Conservation (phyloP, 2,797 vertebrate genomes). For the Hydrophis major region DNA sequence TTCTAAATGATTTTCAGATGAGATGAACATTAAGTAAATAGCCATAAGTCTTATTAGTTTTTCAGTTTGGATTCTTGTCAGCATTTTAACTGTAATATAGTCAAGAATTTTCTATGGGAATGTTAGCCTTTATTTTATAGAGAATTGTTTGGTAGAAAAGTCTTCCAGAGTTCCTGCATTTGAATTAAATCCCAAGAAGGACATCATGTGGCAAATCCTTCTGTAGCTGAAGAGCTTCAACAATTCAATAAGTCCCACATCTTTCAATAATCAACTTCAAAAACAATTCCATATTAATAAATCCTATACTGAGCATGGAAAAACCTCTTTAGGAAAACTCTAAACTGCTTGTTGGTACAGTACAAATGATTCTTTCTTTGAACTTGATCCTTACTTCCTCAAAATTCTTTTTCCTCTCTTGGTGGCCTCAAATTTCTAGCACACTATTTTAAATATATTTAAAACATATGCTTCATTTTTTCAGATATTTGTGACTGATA, state of each 20-base stretch:
- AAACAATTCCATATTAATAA: neutral
- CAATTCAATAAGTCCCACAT: neutral
- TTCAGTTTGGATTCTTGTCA: neutral
- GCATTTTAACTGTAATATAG: neutral
- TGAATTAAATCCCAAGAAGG: neutral
- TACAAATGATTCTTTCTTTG: neutral
- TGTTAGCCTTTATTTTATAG: neutral
- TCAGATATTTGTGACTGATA: conserved; percentile 12
- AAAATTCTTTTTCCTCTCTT: neutral
- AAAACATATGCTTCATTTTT: conserved; percentile 19
- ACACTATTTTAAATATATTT: conserved; percentile 25
- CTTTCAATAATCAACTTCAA: neutral
- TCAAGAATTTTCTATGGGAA: neutral
- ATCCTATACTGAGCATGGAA: neutral
- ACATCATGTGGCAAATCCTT: neutral
- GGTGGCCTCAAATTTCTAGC: neutral
- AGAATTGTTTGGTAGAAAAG: neutral
- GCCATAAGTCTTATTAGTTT: neutral
- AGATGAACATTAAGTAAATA: neutral
- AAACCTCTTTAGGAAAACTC: neutral
- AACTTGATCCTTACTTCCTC: neutral
- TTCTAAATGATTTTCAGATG: neutral
- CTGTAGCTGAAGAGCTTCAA: neutral
- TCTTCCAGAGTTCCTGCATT: neutral
- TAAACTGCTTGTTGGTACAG: neutral